Conservation (phyloP, 2,797 vertebrate genomes). For the Coendou prehensilis region DNA sequence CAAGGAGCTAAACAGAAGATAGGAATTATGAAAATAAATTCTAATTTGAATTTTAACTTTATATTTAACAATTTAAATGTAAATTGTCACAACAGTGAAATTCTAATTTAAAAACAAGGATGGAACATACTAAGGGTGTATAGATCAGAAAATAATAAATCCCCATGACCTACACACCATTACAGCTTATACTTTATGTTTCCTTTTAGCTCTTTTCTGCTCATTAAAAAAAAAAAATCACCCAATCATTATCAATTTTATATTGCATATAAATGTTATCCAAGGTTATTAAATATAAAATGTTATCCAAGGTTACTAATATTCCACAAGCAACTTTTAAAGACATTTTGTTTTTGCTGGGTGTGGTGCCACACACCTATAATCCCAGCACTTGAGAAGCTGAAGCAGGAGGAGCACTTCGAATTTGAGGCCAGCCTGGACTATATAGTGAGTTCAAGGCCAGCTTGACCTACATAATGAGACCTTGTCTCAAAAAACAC, state of each 20-base stretch:
- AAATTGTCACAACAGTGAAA: constrained; percentile 12
- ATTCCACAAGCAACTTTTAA: constrained; percentile 14
- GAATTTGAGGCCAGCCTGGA: neutral
- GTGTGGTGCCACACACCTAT: neutral
- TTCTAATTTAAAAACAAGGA: constrained; percentile 42
- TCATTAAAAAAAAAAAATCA: neutral
- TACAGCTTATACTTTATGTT: neutral
- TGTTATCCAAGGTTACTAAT: neutral
- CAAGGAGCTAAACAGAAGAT: constrained; percentile 33
- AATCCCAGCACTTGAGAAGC: neutral
- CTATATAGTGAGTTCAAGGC: neutral
- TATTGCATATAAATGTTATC: neutral
- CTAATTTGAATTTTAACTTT: constrained; percentile 17
- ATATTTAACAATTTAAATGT: neutral
- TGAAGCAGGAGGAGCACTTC: neutral
- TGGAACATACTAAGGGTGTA: neutral
- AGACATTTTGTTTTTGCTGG: neutral
- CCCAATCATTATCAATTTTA: neutral
- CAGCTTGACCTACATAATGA: neutral
- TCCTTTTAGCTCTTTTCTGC: constrained; percentile 1
- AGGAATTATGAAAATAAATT: constrained; percentile 37
- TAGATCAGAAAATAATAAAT: constrained; percentile 3
- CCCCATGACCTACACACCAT: neutral
- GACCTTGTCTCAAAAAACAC: neutral
- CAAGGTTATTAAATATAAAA: constrained; percentile 33